Evolutionary conservation across 2,888 invertebrate species (phyloP).

Genomic region (Chromoteleia sp.): DNA sequence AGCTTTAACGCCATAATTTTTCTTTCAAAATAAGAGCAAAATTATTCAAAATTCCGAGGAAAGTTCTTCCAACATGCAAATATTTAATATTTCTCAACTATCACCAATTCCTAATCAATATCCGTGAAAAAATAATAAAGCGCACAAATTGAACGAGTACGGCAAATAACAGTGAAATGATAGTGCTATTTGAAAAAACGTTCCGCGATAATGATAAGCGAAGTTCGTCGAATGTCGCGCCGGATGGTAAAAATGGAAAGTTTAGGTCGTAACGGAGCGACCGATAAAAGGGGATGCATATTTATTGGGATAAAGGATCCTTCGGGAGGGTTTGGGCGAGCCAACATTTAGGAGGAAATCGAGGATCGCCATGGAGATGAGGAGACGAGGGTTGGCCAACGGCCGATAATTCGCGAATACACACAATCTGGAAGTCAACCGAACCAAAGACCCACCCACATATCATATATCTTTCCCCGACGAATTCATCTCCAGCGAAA

Average conservation of each 20-base stretch:
- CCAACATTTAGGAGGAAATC: slow-evolving; percentile 60
- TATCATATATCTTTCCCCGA: slow-evolving; percentile 57
- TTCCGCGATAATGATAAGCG: slow-evolving; percentile 63
- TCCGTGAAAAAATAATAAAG: slow-evolving; percentile 12
- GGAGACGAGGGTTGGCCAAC: slow-evolving; percentile 69
- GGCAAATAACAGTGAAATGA: slow-evolving; percentile 58
- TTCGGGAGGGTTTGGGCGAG: slow-evolving; percentile 52
- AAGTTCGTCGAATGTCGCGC: slow-evolving; percentile 65
- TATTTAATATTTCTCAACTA: too few species aligned
- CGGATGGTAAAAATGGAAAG: slow-evolving; percentile 70
- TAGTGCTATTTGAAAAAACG: slow-evolving; percentile 51
- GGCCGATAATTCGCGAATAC: slow-evolving; percentile 71
- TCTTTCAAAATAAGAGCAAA: too few species aligned
- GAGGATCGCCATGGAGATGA: slow-evolving; percentile 70
- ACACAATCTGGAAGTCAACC: slow-evolving; percentile 69
- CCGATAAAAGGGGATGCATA: slow-evolving; percentile 71
- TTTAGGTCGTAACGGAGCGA: slow-evolving; percentile 67
- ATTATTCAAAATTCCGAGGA: too few species aligned
- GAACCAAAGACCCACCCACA: slow-evolving; percentile 67
- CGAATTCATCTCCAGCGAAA: slow-evolving; percentile 64
- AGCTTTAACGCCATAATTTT: too few species aligned
- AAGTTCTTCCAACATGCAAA: too few species aligned
- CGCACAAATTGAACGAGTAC: slow-evolving; percentile 37
- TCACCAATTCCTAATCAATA: slow-evolving; percentile 21
- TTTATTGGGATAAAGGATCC: slow-evolving; percentile 69